Base-by-base conservation (phyloP, 2,113 vertebrate genomes). In the Pseudorasbora parva region DNA sequence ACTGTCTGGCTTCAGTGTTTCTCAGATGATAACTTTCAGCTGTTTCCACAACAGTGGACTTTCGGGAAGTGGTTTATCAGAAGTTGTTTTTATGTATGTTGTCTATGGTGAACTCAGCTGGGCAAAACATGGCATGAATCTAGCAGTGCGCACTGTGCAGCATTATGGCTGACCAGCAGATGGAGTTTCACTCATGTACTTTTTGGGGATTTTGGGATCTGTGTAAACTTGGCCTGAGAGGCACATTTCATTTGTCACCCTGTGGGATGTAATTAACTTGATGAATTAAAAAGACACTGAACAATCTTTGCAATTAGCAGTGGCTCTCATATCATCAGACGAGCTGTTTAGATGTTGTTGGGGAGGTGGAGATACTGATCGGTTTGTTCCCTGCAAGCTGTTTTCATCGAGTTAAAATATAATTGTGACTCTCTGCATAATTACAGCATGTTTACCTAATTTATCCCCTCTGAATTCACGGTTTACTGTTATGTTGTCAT, bases 131-230 rank as follows among this genome's bases (percentile, higher is more conserved):
- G 11, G 33, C 64, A 37, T 47, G 73, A 21, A 60, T 64, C 49
- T 47, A 21, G 27, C 59, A 73, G 49, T 37, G n/a, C n/a, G n/a
- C n/a, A n/a, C n/a, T n/a, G 43, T 85, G 83, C 82, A 89, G 11
- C 90, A 75, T 62, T 78, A 1, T 41, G 8, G 75, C 15, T 41
- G 27, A 72, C 92, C 93, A 93, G 90, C 89, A 94, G 94, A 84
- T 71, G 82, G 85, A 23, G 78, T 25, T 82, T 41, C n/a, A 2
- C 41, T 74, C 25, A 14, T 78, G 62, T 78, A 4, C 43, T 41
- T 56, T 59, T 79, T 21, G 2, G 77, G 60, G 76, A 84, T 81
- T 51, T 41, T 25, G 25, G 64, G 37, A 41, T 37, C 7, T 21
- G 59, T 66, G 62, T 68, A n/a, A 82, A 81, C 51, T 77, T 66